Evolutionary conservation across 2,113 vertebrate species (phyloP).

Genomic region (Epinephelus moara): DNA sequence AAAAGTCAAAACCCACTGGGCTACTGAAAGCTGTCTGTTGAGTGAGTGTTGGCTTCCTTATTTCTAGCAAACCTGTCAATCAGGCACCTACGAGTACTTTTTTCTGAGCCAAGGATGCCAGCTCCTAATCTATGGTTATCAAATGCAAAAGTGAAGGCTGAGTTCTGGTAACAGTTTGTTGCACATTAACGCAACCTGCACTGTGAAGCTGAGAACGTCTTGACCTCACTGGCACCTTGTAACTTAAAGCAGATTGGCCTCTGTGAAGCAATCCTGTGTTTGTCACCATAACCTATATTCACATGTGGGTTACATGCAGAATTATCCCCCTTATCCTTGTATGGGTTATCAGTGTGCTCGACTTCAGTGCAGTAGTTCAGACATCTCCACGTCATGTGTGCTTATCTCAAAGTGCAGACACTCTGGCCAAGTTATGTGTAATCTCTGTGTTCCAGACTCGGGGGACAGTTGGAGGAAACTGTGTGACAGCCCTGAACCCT

Average conservation of each 20-base stretch:
- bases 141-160: background rate
- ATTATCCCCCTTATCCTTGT: background rate
- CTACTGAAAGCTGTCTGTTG: background rate
- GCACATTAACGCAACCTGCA: background rate
- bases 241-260: background rate
- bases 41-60: background rate
- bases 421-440: constrained; percentile 59
- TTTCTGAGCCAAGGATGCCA: background rate
- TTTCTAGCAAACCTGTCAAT: background rate
- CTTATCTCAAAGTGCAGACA: constrained; percentile 75
- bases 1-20: background rate
- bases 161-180: no score
- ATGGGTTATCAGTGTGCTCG: background rate
- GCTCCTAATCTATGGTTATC: background rate
- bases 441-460: constrained; percentile 73
- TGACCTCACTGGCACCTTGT: constrained; percentile 20
- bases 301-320: background rate
- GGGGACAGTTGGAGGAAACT: constrained; percentile 66
- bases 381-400: constrained; percentile 35
- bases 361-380: constrained; percentile 27
- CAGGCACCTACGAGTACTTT: background rate
- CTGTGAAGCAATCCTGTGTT: background rate
- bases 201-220: background rate
- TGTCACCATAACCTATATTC: constrained; percentile 32
- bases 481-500: constrained; percentile 46